phyloP scores from a whole-genome alignment of 2,797 vertebrate genomes.

The Rachycentron canadum region DNA sequence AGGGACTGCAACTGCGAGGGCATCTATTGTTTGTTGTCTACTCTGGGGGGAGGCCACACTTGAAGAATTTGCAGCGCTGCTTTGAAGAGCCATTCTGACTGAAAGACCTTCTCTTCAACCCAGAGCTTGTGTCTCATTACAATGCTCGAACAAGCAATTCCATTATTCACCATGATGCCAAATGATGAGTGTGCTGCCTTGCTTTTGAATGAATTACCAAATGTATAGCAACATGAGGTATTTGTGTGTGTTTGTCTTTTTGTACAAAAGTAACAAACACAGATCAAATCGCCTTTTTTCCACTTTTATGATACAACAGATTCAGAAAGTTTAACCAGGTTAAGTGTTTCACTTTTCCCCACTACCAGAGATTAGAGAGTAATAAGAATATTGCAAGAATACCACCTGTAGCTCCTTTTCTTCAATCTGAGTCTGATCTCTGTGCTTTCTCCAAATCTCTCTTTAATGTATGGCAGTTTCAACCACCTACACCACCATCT shows the following conservation, averaged over 20 bases:
- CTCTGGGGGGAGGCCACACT: slow-evolving; percentile 45
- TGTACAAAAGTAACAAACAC: background rate
- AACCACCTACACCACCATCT: slow-evolving; percentile 59
- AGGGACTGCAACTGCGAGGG: slow-evolving; percentile 49
- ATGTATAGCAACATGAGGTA: slow-evolving; percentile 21
- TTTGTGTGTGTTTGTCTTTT: background rate
- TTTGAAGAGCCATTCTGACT: slow-evolving; percentile 62
- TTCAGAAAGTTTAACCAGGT: slow-evolving; percentile 52
- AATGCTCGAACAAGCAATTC: slow-evolving; percentile 24
- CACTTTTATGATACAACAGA: slow-evolving; percentile 59
- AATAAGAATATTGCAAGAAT: background rate
- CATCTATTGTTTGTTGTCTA: slow-evolving; percentile 54
- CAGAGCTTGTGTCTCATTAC: slow-evolving; percentile 50
- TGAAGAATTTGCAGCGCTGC: slow-evolving; percentile 33
- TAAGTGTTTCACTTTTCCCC: slow-evolving; percentile 49
- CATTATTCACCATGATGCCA: slow-evolving; percentile 49
- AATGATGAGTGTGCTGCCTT: slow-evolving; percentile 45
- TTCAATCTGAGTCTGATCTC: slow-evolving; percentile 34
- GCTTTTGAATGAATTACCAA: slow-evolving; percentile 37
- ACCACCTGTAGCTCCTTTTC: slow-evolving; percentile 8
- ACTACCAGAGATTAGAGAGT: slow-evolving; percentile 32
- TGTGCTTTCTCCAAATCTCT: slow-evolving; percentile 37
- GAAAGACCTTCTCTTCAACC: slow-evolving; percentile 49
- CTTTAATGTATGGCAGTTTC: slow-evolving; percentile 21
- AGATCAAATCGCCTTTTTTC: slow-evolving; percentile 36